Percentiles rank a stretch among this genome's conserved stretches.
Evolutionary conservation across 2,888 invertebrate species (phyloP).

Genomic region (Agriopis aurantiaria): DNA sequence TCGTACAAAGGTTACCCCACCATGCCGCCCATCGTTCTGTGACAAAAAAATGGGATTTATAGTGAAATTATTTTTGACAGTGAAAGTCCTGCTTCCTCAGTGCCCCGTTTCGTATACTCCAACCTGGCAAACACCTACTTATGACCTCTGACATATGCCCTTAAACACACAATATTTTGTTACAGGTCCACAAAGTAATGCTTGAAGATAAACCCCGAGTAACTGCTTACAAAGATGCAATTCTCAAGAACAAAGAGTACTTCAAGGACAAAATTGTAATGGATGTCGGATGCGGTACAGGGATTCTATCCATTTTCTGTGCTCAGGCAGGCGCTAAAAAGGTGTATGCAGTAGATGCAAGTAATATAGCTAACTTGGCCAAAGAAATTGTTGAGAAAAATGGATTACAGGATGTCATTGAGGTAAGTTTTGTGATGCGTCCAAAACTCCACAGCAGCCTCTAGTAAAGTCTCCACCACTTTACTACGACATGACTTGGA

Average conservation of each 20-base stretch:
- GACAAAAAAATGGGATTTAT: no score
- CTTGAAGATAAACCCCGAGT: conserved; percentile 92
- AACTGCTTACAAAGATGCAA: conserved; percentile 92
- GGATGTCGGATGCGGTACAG: conserved; percentile 95
- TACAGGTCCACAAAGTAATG: conserved; percentile 93
- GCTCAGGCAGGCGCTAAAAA: conserved; percentile 95
- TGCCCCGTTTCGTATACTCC: no score
- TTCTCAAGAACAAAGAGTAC: conserved; percentile 87
- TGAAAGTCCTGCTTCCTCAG: no score
- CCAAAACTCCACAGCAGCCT: no score
- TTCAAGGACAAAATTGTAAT: conserved; percentile 93
- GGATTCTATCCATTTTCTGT: conserved; percentile 96
- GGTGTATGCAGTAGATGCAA: conserved; percentile 95
- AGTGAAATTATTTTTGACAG: no score
- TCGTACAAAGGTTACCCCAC: no score
- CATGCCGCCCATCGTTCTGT: no score
- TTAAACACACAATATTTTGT: neutral
- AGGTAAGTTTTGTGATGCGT: conserved; percentile 71
- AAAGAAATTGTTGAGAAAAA: conserved; percentile 90
- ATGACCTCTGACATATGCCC: no score
- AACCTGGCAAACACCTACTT: no score
- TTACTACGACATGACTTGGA: no score
- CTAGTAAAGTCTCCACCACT: no score
- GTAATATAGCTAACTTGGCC: conserved; percentile 88
- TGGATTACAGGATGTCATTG: conserved; percentile 87